Evolutionary conservation across 2,113 vertebrate species (phyloP).

Genomic region (human (Homo sapiens)): DNA sequence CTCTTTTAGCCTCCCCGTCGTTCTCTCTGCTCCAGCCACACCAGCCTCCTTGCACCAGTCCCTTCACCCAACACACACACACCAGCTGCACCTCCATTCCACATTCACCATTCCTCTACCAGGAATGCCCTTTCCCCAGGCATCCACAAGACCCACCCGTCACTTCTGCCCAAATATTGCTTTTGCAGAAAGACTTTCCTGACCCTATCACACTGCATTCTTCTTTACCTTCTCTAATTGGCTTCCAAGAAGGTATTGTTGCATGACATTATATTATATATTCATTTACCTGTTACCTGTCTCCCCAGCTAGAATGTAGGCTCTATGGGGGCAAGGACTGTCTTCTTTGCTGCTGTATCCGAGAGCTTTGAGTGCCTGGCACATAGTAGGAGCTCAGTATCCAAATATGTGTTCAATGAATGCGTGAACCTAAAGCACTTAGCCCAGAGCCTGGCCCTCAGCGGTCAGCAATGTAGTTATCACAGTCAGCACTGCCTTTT

Average conservation of each 20-base stretch:
- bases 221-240: background rate
- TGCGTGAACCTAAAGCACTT: background rate
- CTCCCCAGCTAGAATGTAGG: background rate
- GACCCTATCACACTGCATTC: background rate
- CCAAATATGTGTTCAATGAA: background rate
- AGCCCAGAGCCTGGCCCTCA: background rate
- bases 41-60: background rate
- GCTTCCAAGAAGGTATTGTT: background rate
- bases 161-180: background rate
- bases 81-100: background rate
- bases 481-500: background rate
- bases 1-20: accelerated
- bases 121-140: background rate
- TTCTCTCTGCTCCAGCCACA: background rate
- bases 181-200: slow-evolving; percentile 1
- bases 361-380: background rate
- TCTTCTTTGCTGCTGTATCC: background rate
- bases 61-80: background rate
- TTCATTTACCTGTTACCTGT: background rate
- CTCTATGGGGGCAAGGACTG: background rate
- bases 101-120: background rate
- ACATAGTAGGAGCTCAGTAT: background rate
- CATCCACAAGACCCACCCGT: background rate
- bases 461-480: no score
- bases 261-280: background rate